phyloP scores from a whole-genome alignment of 1,140 invertebrate genomes.

The Drosophila chauvacae region DNA sequence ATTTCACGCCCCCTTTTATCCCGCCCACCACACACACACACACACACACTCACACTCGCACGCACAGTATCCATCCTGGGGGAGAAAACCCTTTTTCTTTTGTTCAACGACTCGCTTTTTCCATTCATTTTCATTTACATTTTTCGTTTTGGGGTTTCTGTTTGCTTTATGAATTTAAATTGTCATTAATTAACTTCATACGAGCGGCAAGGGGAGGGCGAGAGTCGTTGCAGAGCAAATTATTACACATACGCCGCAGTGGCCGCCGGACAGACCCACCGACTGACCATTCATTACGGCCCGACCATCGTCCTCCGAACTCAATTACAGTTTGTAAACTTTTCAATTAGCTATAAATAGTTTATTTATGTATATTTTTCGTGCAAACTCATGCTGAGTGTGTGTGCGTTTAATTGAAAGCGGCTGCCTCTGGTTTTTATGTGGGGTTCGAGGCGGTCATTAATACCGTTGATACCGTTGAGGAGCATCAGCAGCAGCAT shows the following conservation, averaged over 20 bases:
- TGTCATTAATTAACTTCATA: slow-evolving; percentile 78
- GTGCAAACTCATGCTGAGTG: slow-evolving; percentile 63
- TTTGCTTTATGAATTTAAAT: slow-evolving; percentile 83
- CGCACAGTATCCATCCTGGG: slow-evolving; percentile 1
- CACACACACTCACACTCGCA: neutral
- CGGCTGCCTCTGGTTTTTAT: slow-evolving; percentile 9
- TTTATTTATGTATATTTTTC: slow-evolving; percentile 79
- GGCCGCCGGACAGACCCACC: slow-evolving; percentile 20
- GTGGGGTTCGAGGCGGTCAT: slow-evolving; percentile 49
- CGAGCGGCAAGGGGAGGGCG: neutral
- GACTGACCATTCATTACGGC: slow-evolving; percentile 68
- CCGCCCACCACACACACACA: neutral
- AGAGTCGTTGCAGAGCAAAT: slow-evolving; percentile 31
- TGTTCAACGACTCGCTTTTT: slow-evolving; percentile 57
- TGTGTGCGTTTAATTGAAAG: slow-evolving; percentile 67
- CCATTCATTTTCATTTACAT: slow-evolving; percentile 82
- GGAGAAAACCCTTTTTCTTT: slow-evolving; percentile 49
- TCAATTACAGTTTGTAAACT: slow-evolving; percentile 83
- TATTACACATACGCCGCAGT: slow-evolving; percentile 71
- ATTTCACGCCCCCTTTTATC: slow-evolving; percentile 27
- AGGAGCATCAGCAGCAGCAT: slow-evolving; percentile 16
- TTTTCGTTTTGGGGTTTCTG: slow-evolving; percentile 72
- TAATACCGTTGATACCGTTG: slow-evolving; percentile 51
- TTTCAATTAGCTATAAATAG: slow-evolving; percentile 82
- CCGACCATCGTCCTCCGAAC: slow-evolving; percentile 60